Base-by-base conservation (phyloP, 2,888 invertebrate genomes). In the Platyscelio sp. region DNA sequence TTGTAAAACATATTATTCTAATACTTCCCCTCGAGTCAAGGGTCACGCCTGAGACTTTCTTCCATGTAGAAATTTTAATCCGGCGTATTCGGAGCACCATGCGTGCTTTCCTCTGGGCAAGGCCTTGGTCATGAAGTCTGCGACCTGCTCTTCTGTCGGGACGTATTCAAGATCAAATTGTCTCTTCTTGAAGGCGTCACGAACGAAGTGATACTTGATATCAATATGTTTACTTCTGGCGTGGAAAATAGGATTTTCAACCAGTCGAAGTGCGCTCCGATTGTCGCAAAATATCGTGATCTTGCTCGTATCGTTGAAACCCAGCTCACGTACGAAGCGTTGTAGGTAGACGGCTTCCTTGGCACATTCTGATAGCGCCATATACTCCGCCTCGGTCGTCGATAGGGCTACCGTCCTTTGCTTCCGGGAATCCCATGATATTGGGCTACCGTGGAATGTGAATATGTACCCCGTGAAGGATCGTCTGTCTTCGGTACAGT, bases 251-350 rank as follows among this genome's bases (percentile, higher is more conserved):
- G 58, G 58, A 33, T 58, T 58, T 29, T 58, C 33, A 18, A 38
- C 68, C 13, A 68, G 26, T 18, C 22, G 9, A 4, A 68, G 33
- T 9, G 51, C 33, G 22, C 51, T 68, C 1, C 38, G 22, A 18
- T 68, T 68, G 26, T 68, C 68, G 26, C 68, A 51, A 26, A 20
- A 54, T 2, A 68, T 38, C 11, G 11, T 13, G 3, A 68, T 1
- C 1, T 54, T 26, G 15, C 13, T 9, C 9, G 38, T n/a, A 3
- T 26, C 18, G 4, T 24, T 13, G 18, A 68, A 68, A 20, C 68
- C 68, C 24, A 68, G 22, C n/a, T 68, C 68, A 0, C 20, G 33
- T 26, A 68, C 29, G 54, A 68, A 68, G 0, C 68, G 68, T 54
- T 38, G 63, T 5, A 63, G 13, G 18, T 38, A 63, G 3, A 63